Evolutionary conservation across 2,797 vertebrate species (phyloP).

Genomic region (Aphelocoma californica): DNA sequence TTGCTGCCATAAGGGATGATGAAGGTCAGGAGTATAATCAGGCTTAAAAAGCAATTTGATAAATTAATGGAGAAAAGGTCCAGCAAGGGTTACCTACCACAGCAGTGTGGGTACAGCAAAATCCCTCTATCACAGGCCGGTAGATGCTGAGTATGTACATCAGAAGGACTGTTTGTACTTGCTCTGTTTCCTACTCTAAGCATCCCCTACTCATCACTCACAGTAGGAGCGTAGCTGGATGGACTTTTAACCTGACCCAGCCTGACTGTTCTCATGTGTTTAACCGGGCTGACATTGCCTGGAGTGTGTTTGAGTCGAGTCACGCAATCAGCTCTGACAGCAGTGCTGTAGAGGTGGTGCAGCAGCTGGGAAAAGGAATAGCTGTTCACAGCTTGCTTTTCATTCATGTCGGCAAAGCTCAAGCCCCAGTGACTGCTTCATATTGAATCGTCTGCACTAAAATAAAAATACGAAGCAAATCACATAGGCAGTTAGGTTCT

Average conservation of each 20-base stretch:
- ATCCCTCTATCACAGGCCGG: background rate
- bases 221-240: background rate
- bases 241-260: constrained; percentile 32
- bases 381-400: constrained; percentile 32
- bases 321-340: constrained; percentile 24
- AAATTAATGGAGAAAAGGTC: background rate
- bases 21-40: background rate
- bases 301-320: background rate
- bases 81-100: background rate
- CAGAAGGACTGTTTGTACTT: background rate
- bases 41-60: background rate
- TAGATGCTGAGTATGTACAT: background rate
- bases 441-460: background rate
- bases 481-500: background rate
- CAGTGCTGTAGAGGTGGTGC: background rate
- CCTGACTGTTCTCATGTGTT: constrained; percentile 20
- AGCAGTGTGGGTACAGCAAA: background rate
- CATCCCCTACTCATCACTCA: background rate
- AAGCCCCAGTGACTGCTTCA: constrained; percentile 1
- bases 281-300: constrained; percentile 30
- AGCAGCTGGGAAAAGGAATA: background rate
- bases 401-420: constrained; percentile 1
- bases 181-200: background rate
- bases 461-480: constrained; percentile 16
- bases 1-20: background rate